These are phyloP conservation scores for Rhinichthys klamathensis DNA, from an alignment of 2,113 vertebrate species.

Conservation along the genomic window DNA sequence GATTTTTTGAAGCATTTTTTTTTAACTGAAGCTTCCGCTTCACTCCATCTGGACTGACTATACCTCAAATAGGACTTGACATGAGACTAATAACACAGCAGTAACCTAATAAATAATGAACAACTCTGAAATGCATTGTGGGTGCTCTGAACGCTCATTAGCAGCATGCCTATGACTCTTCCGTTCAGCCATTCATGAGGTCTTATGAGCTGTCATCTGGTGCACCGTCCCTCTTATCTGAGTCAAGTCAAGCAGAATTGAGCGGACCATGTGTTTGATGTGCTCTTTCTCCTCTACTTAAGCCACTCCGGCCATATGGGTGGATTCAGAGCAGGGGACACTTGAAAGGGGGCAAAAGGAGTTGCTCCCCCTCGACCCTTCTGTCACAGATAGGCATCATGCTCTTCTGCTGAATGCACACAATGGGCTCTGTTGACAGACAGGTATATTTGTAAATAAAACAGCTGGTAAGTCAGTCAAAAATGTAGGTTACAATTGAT, in stretches of 20 bases:
- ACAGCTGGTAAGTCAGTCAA: background rate
- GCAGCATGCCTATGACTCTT: conserved; percentile 14
- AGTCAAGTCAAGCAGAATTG: conserved; percentile 57
- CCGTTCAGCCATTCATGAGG: conserved; percentile 54
- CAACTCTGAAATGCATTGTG: conserved; percentile 9
- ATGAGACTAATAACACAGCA: background rate
- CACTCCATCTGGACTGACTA: conserved; percentile 2
- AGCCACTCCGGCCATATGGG: conserved; percentile 68
- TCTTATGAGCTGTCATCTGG: conserved; percentile 74
- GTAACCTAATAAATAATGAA: conserved; percentile 37
- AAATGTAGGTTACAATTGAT: background rate
- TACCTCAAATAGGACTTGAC: conserved; percentile 3
- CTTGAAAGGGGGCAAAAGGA: conserved; percentile 63
- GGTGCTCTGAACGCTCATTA: conserved; percentile 42
- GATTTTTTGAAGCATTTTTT: background rate
- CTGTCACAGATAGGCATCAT: conserved; percentile 56
- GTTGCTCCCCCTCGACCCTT: conserved; percentile 59
- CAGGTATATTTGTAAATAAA: conserved; percentile 9
- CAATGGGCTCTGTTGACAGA: conserved; percentile 17
- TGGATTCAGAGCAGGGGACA: conserved; percentile 62
- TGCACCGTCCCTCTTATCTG: conserved; percentile 70
- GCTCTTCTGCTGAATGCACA: conserved; percentile 41
- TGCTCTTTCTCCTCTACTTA: conserved; percentile 50
- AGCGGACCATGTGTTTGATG: conserved; percentile 31
- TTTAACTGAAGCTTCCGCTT: background rate